phyloP scores from a whole-genome alignment of 2,888 invertebrate genomes.

The Uropetala carovei region DNA sequence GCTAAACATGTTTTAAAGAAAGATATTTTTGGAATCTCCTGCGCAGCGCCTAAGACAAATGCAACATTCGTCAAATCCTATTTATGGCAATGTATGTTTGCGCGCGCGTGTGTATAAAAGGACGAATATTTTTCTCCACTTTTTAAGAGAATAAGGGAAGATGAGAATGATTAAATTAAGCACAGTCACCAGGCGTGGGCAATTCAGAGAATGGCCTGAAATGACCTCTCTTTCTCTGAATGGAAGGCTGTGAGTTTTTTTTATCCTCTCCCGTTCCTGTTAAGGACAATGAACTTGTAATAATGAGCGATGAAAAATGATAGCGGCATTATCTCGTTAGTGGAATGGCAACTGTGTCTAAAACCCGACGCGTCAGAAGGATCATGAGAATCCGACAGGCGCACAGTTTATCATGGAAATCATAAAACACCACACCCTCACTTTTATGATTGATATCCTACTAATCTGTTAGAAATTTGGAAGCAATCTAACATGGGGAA shows the following conservation, averaged over 20 bases:
- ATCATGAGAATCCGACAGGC: background rate
- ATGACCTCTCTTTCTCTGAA: background rate
- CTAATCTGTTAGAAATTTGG: background rate
- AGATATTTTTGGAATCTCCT: background rate
- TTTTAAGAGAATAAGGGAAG: background rate
- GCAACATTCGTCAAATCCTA: background rate
- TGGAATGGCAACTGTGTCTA: background rate
- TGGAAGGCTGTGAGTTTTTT: background rate
- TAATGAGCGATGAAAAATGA: conserved; percentile 4
- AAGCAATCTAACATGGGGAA: background rate
- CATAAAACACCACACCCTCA: background rate
- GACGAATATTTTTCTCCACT: too few species aligned
- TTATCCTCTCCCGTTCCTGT: background rate
- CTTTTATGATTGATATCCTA: background rate
- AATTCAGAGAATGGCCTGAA: background rate
- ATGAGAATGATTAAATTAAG: background rate
- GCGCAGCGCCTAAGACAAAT: background rate
- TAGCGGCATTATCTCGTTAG: background rate
- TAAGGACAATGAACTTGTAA: background rate
- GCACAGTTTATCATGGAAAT: background rate
- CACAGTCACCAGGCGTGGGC: background rate
- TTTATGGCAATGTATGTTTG: background rate
- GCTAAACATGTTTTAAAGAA: background rate
- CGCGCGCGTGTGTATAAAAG: too few species aligned
- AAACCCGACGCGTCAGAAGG: background rate